A percentile compares a stretch with the other conserved stretches of the same genome.
These are phyloP conservation scores for Hyles lineata DNA, from an alignment of 2,888 invertebrate genomes.

Conservation along the genomic window DNA sequence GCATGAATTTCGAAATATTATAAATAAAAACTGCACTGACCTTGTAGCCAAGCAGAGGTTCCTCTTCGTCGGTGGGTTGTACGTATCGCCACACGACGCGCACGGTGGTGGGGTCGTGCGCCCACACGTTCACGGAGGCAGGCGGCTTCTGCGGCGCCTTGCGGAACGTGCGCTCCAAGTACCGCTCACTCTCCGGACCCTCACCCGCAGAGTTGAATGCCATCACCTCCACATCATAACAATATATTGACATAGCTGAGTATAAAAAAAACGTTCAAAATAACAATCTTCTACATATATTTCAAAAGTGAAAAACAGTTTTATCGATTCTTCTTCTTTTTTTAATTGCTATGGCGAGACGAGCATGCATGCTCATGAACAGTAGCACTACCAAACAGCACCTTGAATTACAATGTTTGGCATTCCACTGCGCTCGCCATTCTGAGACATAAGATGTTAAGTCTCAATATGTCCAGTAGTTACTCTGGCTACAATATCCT, in stretches of 20 bases:
- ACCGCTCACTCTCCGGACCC: slow-evolving; percentile 97
- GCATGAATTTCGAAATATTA: background rate
- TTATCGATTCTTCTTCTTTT: background rate
- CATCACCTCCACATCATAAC: slow-evolving; percentile 86
- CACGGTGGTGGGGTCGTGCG: slow-evolving; percentile 94
- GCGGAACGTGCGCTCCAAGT: slow-evolving; percentile 93
- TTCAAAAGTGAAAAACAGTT: background rate
- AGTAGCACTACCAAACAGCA: no score
- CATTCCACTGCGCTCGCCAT: no score
- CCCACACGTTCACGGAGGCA: slow-evolving; percentile 93
- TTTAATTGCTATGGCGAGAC: no score
- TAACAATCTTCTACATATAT: background rate
- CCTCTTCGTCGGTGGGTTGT: slow-evolving; percentile 94
- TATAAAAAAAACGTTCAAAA: background rate
- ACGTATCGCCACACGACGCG: slow-evolving; percentile 97
- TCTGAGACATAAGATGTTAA: no score
- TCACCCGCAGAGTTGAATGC: slow-evolving; percentile 98
- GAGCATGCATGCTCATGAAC: no score
- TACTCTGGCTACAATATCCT: no score
- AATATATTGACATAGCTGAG: background rate
- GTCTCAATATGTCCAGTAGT: no score
- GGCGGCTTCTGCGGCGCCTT: slow-evolving; percentile 98
- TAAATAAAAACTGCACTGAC: slow-evolving; percentile 66
- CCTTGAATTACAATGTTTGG: no score
- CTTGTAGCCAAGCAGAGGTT: slow-evolving; percentile 97